These are phyloP conservation scores for Myotis vivesi DNA, from an alignment of 2,797 vertebrate genomes.

Conservation along the genomic window DNA sequence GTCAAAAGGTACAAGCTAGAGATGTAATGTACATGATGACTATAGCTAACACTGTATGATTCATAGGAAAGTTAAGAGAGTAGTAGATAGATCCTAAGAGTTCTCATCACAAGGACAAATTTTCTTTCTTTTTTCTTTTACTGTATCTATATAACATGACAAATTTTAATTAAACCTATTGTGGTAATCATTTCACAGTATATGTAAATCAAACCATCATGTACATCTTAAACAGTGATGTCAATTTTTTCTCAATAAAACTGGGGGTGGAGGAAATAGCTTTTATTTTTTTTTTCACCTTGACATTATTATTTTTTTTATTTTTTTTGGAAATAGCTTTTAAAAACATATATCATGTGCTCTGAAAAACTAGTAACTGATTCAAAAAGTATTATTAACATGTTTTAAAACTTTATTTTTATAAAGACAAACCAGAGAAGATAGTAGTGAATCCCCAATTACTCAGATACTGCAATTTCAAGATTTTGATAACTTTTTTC, in stretches of 20 bases:
- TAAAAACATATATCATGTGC: neutral
- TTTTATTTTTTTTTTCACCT: neutral
- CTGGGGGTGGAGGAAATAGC: too few species aligned
- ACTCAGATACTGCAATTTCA: neutral
- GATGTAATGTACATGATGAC: neutral
- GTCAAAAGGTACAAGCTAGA: neutral
- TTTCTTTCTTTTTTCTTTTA: neutral
- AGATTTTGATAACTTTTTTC: neutral
- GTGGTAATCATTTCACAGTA: neutral
- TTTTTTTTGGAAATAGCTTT: neutral
- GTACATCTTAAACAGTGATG: neutral
- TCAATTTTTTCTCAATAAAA: neutral
- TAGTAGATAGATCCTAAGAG: neutral
- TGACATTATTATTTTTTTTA: too few species aligned
- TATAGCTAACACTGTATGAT: neutral
- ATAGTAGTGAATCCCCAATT: neutral
- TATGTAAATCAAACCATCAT: neutral
- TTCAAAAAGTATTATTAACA: neutral
- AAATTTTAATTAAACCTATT: neutral
- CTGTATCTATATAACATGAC: neutral
- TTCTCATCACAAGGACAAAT: neutral
- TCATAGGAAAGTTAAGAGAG: neutral
- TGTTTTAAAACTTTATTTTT: neutral
- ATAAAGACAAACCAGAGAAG: neutral
- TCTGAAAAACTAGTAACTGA: neutral